These are phyloP conservation scores for Fissipunctia ypsillon DNA, from an alignment of 2,888 invertebrate species.

Conservation along the genomic window DNA sequence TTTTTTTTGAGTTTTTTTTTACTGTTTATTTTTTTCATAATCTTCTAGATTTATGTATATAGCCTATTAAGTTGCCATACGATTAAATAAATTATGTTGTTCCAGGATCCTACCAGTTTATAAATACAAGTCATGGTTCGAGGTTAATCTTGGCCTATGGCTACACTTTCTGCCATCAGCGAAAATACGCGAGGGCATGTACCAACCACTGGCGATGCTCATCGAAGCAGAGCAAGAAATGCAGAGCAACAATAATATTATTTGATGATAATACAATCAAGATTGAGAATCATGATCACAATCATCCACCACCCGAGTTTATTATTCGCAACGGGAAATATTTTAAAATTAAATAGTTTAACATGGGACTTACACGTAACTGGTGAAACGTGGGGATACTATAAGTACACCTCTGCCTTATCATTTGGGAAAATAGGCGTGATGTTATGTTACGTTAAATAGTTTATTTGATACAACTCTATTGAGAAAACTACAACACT, in stretches of 20 bases:
- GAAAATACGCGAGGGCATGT: conserved; percentile 25
- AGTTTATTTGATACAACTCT: background rate
- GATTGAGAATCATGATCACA: conserved; percentile 37
- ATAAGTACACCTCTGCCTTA: background rate
- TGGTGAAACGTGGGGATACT: background rate
- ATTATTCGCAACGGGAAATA: conserved; percentile 49
- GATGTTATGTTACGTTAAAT: background rate
- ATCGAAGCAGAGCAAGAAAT: conserved; percentile 33
- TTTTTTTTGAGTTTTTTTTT: background rate
- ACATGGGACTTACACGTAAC: background rate
- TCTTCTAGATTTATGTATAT: background rate
- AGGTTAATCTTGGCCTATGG: conserved; percentile 22
- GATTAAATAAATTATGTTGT: background rate
- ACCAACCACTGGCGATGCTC: conserved; percentile 44
- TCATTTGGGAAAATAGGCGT: background rate
- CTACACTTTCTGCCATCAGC: conserved; percentile 31
- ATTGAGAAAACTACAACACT: background rate
- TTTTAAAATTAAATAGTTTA: conserved; percentile 39
- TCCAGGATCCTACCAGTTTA: conserved; percentile 29
- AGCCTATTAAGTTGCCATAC: background rate
- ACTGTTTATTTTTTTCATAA: background rate
- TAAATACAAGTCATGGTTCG: conserved; percentile 27
- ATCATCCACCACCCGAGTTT: conserved; percentile 40
- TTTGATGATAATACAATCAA: conserved; percentile 35
- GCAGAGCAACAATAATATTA: conserved; percentile 30